These are phyloP conservation scores for Hippocampus kuda DNA, from an alignment of 2,797 vertebrate genomes.

Conservation along the genomic window DNA sequence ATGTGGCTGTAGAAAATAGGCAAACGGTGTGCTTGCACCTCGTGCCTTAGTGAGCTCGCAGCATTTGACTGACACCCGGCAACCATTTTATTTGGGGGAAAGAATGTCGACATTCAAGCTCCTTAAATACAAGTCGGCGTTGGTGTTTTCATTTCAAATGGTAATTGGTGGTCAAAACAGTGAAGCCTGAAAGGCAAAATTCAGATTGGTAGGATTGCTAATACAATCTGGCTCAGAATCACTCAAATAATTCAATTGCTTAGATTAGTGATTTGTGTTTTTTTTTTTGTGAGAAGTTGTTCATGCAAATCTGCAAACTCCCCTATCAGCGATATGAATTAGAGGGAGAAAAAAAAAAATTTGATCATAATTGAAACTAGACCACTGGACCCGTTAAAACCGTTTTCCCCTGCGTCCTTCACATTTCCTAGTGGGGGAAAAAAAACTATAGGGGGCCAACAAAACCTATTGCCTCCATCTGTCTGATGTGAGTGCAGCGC, in stretches of 20 bases:
- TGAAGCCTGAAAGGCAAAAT: neutral
- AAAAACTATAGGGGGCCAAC: slow-evolving; percentile 24
- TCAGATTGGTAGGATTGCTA: neutral
- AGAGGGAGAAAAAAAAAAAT: neutral
- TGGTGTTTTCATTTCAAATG: neutral
- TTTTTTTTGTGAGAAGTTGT: neutral
- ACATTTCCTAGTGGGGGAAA: slow-evolving; percentile 10
- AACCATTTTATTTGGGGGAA: too few relatives aligned
- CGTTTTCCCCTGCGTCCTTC: slow-evolving; percentile 8
- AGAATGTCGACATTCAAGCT: too few relatives aligned
- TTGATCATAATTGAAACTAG: neutral
- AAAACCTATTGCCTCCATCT: slow-evolving; percentile 26
- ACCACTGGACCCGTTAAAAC: slow-evolving; percentile 6
- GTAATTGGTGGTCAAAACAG: neutral
- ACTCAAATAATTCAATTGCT: neutral
- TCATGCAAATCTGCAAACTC: neutral
- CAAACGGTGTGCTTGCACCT: too few relatives aligned
- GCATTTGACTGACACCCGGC: too few relatives aligned
- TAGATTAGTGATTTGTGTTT: neutral
- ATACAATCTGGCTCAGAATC: neutral
- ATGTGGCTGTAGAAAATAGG: too few relatives aligned
- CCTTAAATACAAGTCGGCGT: neutral
- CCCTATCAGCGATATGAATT: neutral
- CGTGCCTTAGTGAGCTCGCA: too few relatives aligned
- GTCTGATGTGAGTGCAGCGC: slow-evolving; percentile 7